These are phyloP conservation scores for Diadophis punctatus DNA, from an alignment of 2,113 vertebrate species.

Conservation along the genomic window DNA sequence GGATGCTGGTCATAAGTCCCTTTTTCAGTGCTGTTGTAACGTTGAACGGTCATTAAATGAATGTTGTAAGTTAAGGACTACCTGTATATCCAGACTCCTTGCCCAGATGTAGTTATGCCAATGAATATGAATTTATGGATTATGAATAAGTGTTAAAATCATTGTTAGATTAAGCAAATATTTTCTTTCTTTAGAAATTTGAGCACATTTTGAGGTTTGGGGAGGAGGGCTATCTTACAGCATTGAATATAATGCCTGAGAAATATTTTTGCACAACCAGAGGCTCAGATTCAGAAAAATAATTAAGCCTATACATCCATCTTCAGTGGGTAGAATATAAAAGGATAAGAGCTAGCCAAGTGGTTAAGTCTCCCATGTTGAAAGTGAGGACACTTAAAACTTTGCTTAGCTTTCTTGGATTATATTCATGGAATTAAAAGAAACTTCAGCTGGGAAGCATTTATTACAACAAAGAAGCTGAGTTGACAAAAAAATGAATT, in stretches of 20 bases:
- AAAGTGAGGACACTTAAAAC: background rate
- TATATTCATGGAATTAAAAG: background rate
- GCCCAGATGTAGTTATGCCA: background rate
- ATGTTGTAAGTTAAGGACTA: background rate
- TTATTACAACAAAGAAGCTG: conserved; percentile 17
- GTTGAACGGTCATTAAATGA: background rate
- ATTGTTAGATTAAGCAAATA: background rate
- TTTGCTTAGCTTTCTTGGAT: background rate
- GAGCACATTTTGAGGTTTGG: background rate
- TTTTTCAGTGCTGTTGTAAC: background rate
- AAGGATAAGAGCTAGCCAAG: background rate
- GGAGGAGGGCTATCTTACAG: background rate
- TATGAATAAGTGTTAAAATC: background rate
- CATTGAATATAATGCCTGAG: background rate
- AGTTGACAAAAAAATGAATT: background rate
- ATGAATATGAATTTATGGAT: background rate
- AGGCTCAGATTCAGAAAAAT: conserved; percentile 1
- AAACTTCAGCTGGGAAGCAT: background rate
- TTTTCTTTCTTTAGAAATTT: background rate
- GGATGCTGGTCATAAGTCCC: background rate
- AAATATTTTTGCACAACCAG: background rate
- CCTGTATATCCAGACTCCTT: background rate
- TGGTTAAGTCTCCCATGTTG: background rate
- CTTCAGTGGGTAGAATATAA: background rate
- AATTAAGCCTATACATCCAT: background rate